Percentiles rank a stretch among this genome's conserved stretches.
Evolutionary conservation across 2,113 vertebrate genomes (phyloP).

Genomic region (Elgaria multicarinata): DNA sequence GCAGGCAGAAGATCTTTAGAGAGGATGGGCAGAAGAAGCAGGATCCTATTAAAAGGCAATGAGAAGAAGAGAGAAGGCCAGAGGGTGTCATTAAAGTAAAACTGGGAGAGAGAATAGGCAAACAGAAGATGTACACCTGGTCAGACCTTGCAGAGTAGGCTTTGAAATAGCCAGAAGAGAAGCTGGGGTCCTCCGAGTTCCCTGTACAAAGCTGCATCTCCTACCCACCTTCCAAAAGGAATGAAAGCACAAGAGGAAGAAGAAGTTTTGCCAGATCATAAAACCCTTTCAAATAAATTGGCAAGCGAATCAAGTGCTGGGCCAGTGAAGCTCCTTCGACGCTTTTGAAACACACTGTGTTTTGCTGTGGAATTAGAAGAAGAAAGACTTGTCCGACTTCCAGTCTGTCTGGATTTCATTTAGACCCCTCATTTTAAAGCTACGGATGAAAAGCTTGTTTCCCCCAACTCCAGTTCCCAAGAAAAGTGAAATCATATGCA

Average conservation of each 20-base stretch:
- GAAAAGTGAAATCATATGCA: constrained; percentile 51
- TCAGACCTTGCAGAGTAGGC: not conserved
- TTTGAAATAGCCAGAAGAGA: not conserved
- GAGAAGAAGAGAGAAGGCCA: not conserved
- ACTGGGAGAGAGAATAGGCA: not conserved
- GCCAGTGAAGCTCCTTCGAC: not conserved
- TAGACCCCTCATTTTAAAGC: constrained; percentile 49
- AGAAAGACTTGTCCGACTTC: constrained; percentile 37
- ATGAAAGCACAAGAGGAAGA: not conserved
- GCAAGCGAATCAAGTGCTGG: constrained; percentile 11
- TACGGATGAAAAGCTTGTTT: constrained; percentile 26
- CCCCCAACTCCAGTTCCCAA: not conserved
- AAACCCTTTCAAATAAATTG: constrained; percentile 30
- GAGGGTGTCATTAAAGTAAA: not conserved
- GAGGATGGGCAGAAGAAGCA: not conserved
- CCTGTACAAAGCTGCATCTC: not conserved
- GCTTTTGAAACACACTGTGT: constrained; percentile 16
- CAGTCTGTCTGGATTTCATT: constrained; percentile 59
- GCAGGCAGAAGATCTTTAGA: not conserved
- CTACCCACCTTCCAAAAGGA: not conserved
- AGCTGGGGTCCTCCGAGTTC: not conserved
- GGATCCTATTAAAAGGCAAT: not conserved
- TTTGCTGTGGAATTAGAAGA: constrained; percentile 33
- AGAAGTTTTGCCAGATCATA: constrained; percentile 8
- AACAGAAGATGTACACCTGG: not conserved